Evolutionary conservation across 2,888 invertebrate species (phyloP).

Genomic region (Venusia cambrica): DNA sequence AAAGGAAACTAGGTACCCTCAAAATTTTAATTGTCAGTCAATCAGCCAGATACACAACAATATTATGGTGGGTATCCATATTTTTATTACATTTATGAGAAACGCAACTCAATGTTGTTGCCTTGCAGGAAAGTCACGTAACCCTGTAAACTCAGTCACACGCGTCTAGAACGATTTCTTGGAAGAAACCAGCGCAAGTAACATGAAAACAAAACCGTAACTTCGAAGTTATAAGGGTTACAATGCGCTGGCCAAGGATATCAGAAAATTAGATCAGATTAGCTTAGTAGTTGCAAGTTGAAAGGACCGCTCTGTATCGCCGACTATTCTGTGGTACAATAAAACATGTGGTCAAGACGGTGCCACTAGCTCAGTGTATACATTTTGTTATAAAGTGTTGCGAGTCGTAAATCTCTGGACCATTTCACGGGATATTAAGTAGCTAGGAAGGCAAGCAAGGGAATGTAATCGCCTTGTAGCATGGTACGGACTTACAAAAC

Average conservation of each 20-base stretch:
- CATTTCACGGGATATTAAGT: constrained; percentile 14
- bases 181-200: constrained; percentile 31
- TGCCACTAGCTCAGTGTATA: constrained; percentile 21
- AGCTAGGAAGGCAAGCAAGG: constrained; percentile 1
- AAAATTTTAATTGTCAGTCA: too few relatives aligned
- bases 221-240: constrained; percentile 1
- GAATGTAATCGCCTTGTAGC: too few relatives aligned
- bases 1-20: too few relatives aligned
- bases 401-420: constrained; percentile 15
- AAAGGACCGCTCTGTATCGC: constrained; percentile 15
- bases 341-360: constrained; percentile 16
- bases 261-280: constrained; percentile 40
- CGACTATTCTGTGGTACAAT: constrained; percentile 3
- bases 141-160: constrained; percentile 33
- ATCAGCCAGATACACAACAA: too few relatives aligned
- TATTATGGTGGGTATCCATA: too few relatives aligned
- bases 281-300: constrained; percentile 19
- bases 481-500: too few relatives aligned
- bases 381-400: constrained; percentile 15
- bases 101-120: too few relatives aligned
- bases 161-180: constrained; percentile 37
- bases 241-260: constrained; percentile 8
- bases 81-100: too few relatives aligned
- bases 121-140: constrained; percentile 36
- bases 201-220: not conserved